Base-by-base conservation (phyloP, 2,797 vertebrate species). In the Melanotaenia boesemani region DNA sequence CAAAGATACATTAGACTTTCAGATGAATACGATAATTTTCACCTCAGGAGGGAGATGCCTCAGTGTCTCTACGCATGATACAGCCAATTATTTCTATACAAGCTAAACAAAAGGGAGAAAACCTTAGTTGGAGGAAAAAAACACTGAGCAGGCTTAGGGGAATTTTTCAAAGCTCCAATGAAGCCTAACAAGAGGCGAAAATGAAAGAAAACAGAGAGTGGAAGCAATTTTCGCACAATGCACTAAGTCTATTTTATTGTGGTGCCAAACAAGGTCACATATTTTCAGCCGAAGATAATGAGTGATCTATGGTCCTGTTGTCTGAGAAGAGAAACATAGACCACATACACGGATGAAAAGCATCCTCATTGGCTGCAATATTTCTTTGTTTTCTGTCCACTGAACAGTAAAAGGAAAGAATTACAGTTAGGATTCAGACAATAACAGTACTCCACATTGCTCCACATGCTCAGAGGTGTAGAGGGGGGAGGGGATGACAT, bases 51-150 rank as follows among this genome's bases (percentile, higher is more conserved):
- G 79, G 71, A 83, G 84, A 84, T 50, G 79, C 63, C 65, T 41
- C 28, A 79, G 41, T 70, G 67, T 89, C 73, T 72, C 82, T 48
- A 74, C 83, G 84, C 76, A 87, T 90, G 90, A 91, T 84, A 70
- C 79, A 81, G 64, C 86, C 90, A 92, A 93, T 93, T 91, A 93
- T 88, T 89, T 90, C 72, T 77, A 63, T 68, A 81, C 75, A 83
- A 86, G 81, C 63, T 77, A 70, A 48, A 84, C 80, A 86, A 81
- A 72, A 70, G 44, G 58, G 52, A 61, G 67, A 85, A 86, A 89
- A 68, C 63, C 64, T 78, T 37, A n/a, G 48, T 83, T 72, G 36
- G 63, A 67, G 56, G 56, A 37, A 37, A 68, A 80, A 81, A 79
- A 86, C 50, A 76, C 57, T 63, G 62, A 87, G 71, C 62, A 80